Evolutionary conservation across 1,140 invertebrate species (phyloP).

Genomic region (Euglossa dilemma): DNA sequence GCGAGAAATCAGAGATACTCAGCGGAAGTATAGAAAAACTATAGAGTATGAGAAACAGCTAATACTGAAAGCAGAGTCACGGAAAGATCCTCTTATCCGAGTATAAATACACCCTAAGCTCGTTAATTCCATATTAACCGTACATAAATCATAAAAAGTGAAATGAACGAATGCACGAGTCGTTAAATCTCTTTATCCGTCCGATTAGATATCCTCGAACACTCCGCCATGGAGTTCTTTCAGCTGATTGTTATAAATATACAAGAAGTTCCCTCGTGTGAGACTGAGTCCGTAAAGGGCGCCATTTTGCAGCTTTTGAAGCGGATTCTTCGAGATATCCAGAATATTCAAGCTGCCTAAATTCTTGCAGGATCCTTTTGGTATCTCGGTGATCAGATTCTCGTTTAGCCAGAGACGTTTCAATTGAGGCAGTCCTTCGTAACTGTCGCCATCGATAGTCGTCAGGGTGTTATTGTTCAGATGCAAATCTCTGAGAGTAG

Average conservation of each 20-base stretch:
- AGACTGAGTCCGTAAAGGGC: constrained; percentile 66
- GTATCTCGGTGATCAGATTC: constrained; percentile 61
- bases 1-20: not conserved
- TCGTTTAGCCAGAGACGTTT: constrained; percentile 57
- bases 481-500: constrained; percentile 55
- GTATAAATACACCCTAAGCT: not conserved
- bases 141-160: not conserved
- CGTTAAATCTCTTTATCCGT: not conserved
- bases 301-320: constrained; percentile 65
- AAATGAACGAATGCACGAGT: not conserved
- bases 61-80: not conserved
- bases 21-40: not conserved
- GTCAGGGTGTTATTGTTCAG: constrained; percentile 64
- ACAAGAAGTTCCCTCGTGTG: constrained; percentile 44
- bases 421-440: constrained; percentile 54
- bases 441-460: constrained; percentile 64
- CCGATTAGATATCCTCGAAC: constrained; percentile 64
- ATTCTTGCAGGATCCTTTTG: constrained; percentile 62
- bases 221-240: constrained; percentile 65
- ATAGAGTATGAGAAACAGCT: not conserved
- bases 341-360: constrained; percentile 56
- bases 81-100: not conserved
- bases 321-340: constrained; percentile 67
- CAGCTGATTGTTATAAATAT: constrained; percentile 56
- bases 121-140: not conserved